Conservation (phyloP, 2,888 invertebrate species). For the Fragum fragum region DNA sequence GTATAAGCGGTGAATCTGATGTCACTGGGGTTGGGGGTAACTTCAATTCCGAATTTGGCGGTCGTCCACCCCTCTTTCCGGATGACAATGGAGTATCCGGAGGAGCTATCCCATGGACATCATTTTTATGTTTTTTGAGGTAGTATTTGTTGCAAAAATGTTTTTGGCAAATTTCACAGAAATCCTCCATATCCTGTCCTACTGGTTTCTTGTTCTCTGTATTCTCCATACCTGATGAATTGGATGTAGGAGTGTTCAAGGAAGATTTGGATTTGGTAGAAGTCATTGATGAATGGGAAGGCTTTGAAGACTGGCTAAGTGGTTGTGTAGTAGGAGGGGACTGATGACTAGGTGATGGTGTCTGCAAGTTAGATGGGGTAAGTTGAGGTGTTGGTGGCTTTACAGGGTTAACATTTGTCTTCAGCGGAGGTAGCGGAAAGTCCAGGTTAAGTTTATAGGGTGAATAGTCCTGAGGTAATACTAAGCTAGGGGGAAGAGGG, state of each 20-base stretch:
- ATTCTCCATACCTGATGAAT: slow-evolving; percentile 42
- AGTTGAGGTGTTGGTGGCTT: slow-evolving; percentile 59
- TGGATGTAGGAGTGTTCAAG: slow-evolving; percentile 38
- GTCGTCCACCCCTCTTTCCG: slow-evolving; percentile 76
- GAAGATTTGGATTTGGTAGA: slow-evolving; percentile 56
- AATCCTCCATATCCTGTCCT: slow-evolving; percentile 85
- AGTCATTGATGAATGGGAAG: slow-evolving; percentile 61
- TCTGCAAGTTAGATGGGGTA: slow-evolving; percentile 61
- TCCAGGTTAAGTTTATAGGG: slow-evolving; percentile 65
- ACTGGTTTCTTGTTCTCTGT: slow-evolving; percentile 55
- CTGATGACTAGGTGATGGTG: slow-evolving; percentile 67
- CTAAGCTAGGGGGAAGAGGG: slow-evolving; percentile 70
- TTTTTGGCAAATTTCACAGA: slow-evolving; percentile 87
- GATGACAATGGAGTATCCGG: slow-evolving; percentile 72
- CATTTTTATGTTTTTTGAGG: slow-evolving; percentile 87
- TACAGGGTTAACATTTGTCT: slow-evolving; percentile 54
- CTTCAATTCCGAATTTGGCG: slow-evolving; percentile 75
- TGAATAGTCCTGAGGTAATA: slow-evolving; percentile 75
- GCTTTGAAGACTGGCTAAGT: slow-evolving; percentile 59
- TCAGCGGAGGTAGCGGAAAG: slow-evolving; percentile 68
- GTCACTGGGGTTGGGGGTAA: slow-evolving; percentile 74
- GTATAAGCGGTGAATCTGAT: slow-evolving; percentile 73
- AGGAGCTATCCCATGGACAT: slow-evolving; percentile 87
- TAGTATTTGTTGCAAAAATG: slow-evolving; percentile 88
- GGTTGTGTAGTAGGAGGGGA: slow-evolving; percentile 69